Conservation (phyloP, 1,140 invertebrate genomes). For the Galleria mellonella region DNA sequence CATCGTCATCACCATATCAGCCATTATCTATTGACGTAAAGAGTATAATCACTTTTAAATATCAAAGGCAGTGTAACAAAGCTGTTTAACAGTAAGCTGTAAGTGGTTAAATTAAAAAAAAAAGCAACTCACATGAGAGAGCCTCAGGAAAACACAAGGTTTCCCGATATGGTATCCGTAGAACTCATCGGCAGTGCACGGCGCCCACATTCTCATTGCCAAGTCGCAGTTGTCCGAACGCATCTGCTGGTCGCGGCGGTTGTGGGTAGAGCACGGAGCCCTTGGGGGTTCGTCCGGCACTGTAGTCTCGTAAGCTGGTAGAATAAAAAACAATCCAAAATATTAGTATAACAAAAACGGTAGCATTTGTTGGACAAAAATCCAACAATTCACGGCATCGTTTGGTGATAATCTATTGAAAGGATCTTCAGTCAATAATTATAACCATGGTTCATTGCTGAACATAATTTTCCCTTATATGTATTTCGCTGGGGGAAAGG, state of each 20-base stretch:
- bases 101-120: too few species aligned
- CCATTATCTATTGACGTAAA: too few species aligned
- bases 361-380: neutral
- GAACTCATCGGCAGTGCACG: constrained; percentile 81
- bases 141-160: constrained; percentile 87
- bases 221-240: constrained; percentile 46
- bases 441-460: too few species aligned
- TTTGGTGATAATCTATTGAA: too few species aligned
- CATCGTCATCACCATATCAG: too few species aligned
- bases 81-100: too few species aligned
- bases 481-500: too few species aligned
- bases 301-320: constrained; percentile 47
- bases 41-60: too few species aligned
- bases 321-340: neutral
- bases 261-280: constrained; percentile 45
- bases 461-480: too few species aligned
- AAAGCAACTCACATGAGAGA: constrained; percentile 90
- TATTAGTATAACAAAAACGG: neutral
- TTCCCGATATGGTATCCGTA: constrained; percentile 85
- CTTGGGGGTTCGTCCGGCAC: constrained; percentile 52
- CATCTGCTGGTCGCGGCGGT: constrained; percentile 35
- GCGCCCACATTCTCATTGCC: constrained; percentile 75
- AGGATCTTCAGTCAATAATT: too few species aligned
- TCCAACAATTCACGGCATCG: too few species aligned
- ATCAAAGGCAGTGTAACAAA: too few species aligned